phyloP scores from a whole-genome alignment of 2,113 vertebrate species.

The Pomatostomus ruficeps region DNA sequence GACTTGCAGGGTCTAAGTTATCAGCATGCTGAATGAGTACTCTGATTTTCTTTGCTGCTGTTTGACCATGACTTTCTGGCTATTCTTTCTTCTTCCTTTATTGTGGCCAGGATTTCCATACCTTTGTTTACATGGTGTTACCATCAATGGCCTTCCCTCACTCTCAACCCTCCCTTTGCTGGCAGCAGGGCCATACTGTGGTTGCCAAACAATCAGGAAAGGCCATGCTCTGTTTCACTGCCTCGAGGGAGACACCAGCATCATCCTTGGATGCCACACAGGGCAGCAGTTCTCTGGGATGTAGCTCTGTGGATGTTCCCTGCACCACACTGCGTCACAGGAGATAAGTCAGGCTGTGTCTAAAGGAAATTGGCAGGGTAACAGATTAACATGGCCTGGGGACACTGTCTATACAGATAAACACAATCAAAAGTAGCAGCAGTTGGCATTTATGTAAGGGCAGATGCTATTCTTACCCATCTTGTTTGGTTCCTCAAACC shows the following conservation, averaged over 20 bases:
- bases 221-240: not conserved
- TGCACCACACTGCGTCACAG: not conserved
- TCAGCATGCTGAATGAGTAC: not conserved
- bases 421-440: conserved; percentile 26
- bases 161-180: not conserved
- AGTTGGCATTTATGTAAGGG: conserved; percentile 45
- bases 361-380: not conserved
- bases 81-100: not conserved
- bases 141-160: not conserved
- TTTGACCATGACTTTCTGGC: not conserved
- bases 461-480: conserved; percentile 60
- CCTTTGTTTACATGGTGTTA: not conserved
- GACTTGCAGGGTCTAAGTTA: not conserved
- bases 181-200: not conserved
- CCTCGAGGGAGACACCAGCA: not conserved
- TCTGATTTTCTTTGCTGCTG: not conserved
- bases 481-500: conserved; percentile 28
- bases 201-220: not conserved
- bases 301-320: not conserved
- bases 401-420: not conserved
- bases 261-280: not conserved
- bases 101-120: not conserved
- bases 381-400: not conserved
- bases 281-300: not conserved
- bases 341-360: not conserved